Base-by-base conservation (phyloP, 2,888 invertebrate species). In the Perithous albicinctus region DNA sequence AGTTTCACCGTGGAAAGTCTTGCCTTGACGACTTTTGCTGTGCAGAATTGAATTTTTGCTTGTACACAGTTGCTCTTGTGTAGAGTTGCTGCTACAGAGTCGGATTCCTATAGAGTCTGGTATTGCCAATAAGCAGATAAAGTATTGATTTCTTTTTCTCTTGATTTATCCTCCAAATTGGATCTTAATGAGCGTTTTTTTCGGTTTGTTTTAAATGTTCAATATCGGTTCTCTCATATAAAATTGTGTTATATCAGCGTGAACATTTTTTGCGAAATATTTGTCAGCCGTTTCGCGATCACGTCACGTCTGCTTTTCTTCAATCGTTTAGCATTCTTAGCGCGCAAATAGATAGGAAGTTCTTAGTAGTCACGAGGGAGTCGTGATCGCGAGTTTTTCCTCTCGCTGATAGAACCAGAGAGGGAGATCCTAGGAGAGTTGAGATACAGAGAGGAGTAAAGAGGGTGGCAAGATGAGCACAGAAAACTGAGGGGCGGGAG, bases 351-450 rank as follows among this genome's bases (percentile, higher is more conserved):
- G 67, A 48, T 67, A 64, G 67, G n/a, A n/a, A 23, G 20, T 18
- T 10, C 29, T 69, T 35, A 54, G 41, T 32, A 54, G 69, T 54
- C 54, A n/a, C 69, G 6, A 8, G 69, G 69, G 69, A 69, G 69
- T 69, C 54, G 54, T 69, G 23, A 32, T 35, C n/a, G 54, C 20
- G 38, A 41, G 69, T 54, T 56, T 70, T n/a, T n/a, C n/a, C n/a
- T 54, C 56, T 38, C 41, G 41, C 26, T 56, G 69, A 70, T 70
- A 41, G 69, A 70, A 26, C 69, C 56, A 15, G 20, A 15, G 20
- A 56, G 41, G 41, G 38, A 54, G 23, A 23, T 48, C 20, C 20
- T 18, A 46, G 26, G 29, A 64, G 15, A 20, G 26, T 15, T 41
- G 35, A 12, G 29, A 48, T 32, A 38, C 20, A 18, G 26, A 18